Percentiles rank a stretch among this genome's conserved stretches.
phyloP scores from a whole-genome alignment of 2,113 vertebrate species.

The Sakesphorus luctuosus region DNA sequence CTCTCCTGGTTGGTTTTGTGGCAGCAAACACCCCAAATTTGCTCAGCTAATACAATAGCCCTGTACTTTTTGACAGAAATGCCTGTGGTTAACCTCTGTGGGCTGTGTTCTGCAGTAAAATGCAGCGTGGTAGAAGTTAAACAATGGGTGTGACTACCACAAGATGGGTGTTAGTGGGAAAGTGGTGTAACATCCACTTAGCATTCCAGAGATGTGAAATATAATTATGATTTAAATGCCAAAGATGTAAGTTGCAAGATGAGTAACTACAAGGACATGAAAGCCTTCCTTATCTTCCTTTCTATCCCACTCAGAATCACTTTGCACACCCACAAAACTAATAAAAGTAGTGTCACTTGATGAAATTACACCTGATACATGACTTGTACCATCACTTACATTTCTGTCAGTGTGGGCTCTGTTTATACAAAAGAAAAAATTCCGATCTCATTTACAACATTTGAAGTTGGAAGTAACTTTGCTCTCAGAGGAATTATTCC shows the following conservation, averaged over 20 bases:
- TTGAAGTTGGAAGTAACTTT: not conserved
- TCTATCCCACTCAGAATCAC: slow-evolving; percentile 44
- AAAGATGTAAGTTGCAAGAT: slow-evolving; percentile 43
- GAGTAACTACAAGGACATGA: slow-evolving; percentile 48
- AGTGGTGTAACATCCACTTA: slow-evolving; percentile 58
- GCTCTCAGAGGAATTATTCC: not conserved
- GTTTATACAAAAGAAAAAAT: slow-evolving; percentile 11
- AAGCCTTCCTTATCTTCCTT: slow-evolving; percentile 40
- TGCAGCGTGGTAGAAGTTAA: slow-evolving; percentile 39
- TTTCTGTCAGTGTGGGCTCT: slow-evolving; percentile 7
- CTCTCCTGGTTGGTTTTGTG: not conserved
- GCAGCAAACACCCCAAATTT: not conserved
- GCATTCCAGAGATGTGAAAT: slow-evolving; percentile 56
- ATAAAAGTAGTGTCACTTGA: slow-evolving; percentile 47
- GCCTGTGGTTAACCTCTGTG: slow-evolving; percentile 50
- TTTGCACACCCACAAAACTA: slow-evolving; percentile 59
- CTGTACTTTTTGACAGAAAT: not conserved
- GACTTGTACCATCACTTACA: slow-evolving; percentile 10
- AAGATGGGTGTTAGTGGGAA: slow-evolving; percentile 51
- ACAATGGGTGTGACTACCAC: slow-evolving; percentile 56
- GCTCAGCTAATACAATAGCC: slow-evolving; percentile 4
- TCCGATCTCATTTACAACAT: not conserved
- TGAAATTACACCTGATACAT: slow-evolving; percentile 11
- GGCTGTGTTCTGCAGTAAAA: not conserved
- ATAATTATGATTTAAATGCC: slow-evolving; percentile 54